These are phyloP conservation scores for Megaceryle torquata DNA, from an alignment of 2,113 vertebrate species.

Conservation along the genomic window DNA sequence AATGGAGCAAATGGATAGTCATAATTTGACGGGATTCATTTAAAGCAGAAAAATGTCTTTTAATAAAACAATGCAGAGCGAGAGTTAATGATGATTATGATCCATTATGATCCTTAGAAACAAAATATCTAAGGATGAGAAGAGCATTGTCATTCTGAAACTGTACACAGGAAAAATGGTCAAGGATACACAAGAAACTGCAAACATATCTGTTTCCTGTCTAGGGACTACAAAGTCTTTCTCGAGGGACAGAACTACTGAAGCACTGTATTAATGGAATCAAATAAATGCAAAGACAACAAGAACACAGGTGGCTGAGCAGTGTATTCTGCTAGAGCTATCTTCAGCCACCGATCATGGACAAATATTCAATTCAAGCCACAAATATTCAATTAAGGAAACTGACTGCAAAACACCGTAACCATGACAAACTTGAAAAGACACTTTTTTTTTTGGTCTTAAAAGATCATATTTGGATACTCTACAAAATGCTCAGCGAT, in stretches of 20 bases:
- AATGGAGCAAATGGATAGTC: not conserved
- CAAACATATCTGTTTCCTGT: constrained; percentile 62
- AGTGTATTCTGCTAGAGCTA: not conserved
- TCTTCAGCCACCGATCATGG: not conserved
- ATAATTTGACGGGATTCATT: not conserved
- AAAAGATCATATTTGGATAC: not conserved
- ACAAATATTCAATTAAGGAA: not conserved
- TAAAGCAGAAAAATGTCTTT: not conserved
- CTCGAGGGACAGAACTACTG: not conserved
- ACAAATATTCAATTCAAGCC: no score
- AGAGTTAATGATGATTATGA: not conserved
- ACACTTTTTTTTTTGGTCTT: not conserved
- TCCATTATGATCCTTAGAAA: constrained; percentile 37
- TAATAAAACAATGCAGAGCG: not conserved
- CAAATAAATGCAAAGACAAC: constrained; percentile 1
- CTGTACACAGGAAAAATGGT: constrained; percentile 68
- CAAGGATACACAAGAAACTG: constrained; percentile 51
- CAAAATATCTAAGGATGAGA: constrained; percentile 48
- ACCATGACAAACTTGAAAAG: not conserved
- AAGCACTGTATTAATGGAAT: not conserved
- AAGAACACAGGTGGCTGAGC: not conserved
- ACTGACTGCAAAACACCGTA: not conserved
- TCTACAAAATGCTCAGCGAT: not conserved
- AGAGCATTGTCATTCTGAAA: constrained; percentile 45
- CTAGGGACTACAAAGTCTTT: constrained; percentile 41